Base-by-base conservation (phyloP, 2,888 invertebrate genomes). In the Neoaliturus tenellus region DNA sequence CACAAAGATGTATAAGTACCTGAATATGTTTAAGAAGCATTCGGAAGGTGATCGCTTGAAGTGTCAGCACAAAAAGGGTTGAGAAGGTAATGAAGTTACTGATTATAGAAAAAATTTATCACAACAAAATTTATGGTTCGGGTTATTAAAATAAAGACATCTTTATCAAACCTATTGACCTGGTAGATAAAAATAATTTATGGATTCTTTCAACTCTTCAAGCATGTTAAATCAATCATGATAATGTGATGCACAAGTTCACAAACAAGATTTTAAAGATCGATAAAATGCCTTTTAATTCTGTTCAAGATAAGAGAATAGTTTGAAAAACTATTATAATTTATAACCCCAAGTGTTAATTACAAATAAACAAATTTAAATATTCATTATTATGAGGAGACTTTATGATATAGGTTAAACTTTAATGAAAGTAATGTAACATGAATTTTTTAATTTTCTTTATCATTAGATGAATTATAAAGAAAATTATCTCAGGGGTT, bases 11-110 rank as follows among this genome's bases (percentile, higher is more conserved):
- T n/a, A n/a, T 17, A 10, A 51, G 10, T 62, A 62, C 62, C 62
- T 62, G 62, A 17, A 28, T 62, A 28, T 62, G 62, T 62, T 1
- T 51, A 10, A 51, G 31, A 62, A 62, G 62, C 62, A 62, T 62
- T 62, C 62, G 62, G 62, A 62, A 31, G 62, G 62, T 17, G 28
- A 62, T 62, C 1, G 28, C 31, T 25, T 1, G 14, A 62, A 31
- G 62, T 62, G 31, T 62, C 62, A 62, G 62, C 62, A 31, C 31
- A 62, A 62, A 62, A 62, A 62, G 62, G 28, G 62, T 62, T 62
- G 62, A 62, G 62, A 25, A 62, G 62, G 62, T 31, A 28, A 31
- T 62, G 62, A 62, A 62, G 62, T 1, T 28, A 14, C 31, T 8
- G 62, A 55, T 62, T 28, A 62, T 28, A 31, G 31, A 12, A 31